Conservation (phyloP, 2,113 vertebrate species). For the Equus quagga region DNA sequence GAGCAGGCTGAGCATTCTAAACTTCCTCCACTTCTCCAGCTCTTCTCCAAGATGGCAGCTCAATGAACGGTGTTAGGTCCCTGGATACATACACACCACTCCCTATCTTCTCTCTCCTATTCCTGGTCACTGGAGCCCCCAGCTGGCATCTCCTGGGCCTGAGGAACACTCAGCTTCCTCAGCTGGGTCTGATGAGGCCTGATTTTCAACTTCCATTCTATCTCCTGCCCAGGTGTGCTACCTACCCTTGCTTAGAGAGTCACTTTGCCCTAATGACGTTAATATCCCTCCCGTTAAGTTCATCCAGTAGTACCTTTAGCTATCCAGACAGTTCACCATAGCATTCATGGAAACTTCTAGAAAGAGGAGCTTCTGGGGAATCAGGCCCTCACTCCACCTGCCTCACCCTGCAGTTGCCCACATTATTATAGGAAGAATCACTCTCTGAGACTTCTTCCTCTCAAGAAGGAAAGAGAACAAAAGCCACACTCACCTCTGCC, state of each 20-base stretch:
- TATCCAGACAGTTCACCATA: not conserved
- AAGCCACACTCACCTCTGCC: not conserved
- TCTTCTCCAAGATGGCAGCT: not conserved
- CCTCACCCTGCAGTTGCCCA: not conserved
- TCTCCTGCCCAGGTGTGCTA: not conserved
- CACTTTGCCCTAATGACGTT: not conserved
- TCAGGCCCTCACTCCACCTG: not conserved
- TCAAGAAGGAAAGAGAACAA: not conserved
- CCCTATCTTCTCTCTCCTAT: not conserved
- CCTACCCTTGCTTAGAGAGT: not conserved
- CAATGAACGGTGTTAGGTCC: not conserved
- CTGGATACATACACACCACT: too few relatives aligned
- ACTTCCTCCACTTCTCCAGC: not conserved
- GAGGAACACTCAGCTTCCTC: not conserved
- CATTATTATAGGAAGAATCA: not conserved
- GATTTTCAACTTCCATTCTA: not conserved
- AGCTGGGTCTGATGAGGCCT: not conserved
- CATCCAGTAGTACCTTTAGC: not conserved
- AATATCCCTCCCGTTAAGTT: not conserved
- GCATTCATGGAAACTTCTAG: not conserved
- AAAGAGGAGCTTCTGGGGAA: not conserved
- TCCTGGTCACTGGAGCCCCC: not conserved
- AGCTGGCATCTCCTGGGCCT: not conserved
- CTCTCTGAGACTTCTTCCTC: not conserved
- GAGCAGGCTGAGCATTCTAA: not conserved